Percentiles rank a stretch among this genome's conserved stretches.
These are phyloP conservation scores for Struthidea cinerea DNA, from an alignment of 2,113 vertebrate species.

Conservation along the genomic window DNA sequence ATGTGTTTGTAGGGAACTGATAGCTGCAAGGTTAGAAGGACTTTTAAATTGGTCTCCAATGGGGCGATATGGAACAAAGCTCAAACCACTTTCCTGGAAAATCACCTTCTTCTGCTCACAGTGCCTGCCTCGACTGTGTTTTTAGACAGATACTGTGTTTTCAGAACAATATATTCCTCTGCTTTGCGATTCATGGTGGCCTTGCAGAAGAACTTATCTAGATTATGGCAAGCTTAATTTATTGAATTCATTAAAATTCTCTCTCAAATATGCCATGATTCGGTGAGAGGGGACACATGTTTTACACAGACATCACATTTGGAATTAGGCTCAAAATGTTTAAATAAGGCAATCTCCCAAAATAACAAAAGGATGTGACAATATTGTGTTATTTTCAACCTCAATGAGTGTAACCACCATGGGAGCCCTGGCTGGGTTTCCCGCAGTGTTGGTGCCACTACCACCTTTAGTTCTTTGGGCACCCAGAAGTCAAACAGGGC, in stretches of 20 bases:
- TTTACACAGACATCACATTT: not conserved
- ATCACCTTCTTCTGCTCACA: not conserved
- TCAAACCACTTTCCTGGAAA: not conserved
- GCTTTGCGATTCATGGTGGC: not conserved
- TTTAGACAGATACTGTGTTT: not conserved
- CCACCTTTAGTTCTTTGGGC: not conserved
- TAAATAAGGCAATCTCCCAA: not conserved
- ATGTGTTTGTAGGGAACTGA: not conserved
- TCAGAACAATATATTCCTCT: not conserved
- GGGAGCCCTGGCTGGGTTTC: not conserved
- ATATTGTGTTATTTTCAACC: not conserved
- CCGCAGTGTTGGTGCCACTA: accelerated
- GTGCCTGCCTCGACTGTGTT: not conserved
- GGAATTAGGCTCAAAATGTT: not conserved
- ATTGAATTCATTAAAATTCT: not conserved
- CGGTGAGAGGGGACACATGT: not conserved
- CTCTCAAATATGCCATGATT: not conserved
- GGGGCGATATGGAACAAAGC: not conserved
- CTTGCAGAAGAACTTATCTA: not conserved
- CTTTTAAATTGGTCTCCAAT: not conserved
- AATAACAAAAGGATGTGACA: not conserved
- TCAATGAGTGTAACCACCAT: not conserved
- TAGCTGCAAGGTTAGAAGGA: not conserved
- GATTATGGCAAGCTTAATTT: not conserved
- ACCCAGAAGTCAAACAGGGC: not conserved